A percentile compares a stretch with the other conserved stretches of the same genome.
phyloP scores from a whole-genome alignment of 2,797 vertebrate genomes.

The Semaprochilodus insignis region DNA sequence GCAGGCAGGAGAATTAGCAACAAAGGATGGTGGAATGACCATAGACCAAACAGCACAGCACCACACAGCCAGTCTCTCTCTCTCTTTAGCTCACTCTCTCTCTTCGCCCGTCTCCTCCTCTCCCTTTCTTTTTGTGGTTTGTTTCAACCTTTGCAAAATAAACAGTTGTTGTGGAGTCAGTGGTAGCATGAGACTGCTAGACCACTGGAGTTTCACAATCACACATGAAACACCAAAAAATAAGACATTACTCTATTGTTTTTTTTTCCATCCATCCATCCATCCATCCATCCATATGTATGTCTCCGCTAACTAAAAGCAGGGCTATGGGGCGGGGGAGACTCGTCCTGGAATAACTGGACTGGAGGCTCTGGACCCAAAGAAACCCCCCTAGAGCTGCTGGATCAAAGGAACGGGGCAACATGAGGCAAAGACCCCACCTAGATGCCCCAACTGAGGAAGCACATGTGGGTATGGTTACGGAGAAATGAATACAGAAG shows the following conservation, averaged over 20 bases:
- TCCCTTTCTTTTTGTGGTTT: constrained; percentile 78
- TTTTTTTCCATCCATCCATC: constrained; percentile 32
- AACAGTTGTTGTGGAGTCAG: constrained; percentile 79
- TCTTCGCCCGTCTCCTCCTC: constrained; percentile 63
- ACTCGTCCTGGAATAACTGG: constrained; percentile 64
- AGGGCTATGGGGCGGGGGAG: neutral
- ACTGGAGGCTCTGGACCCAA: constrained; percentile 60
- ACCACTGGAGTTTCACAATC: constrained; percentile 78
- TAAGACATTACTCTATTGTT: constrained; percentile 71
- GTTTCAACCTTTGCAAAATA: constrained; percentile 85
- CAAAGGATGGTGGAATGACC: constrained; percentile 75
- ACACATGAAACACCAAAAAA: constrained; percentile 74
- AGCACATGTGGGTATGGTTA: constrained; percentile 57
- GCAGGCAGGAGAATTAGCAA: constrained; percentile 79
- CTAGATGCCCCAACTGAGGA: constrained; percentile 58
- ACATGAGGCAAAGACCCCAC: constrained; percentile 39
- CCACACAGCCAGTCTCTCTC: constrained; percentile 74
- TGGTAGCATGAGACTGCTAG: constrained; percentile 80
- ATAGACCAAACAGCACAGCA: constrained; percentile 82
- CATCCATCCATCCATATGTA: constrained; percentile 26
- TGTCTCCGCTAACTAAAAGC: constrained; percentile 44
- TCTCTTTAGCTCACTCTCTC: constrained; percentile 51
- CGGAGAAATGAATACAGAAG: constrained; percentile 27
- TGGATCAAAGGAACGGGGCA: constrained; percentile 70
- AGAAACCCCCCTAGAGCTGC: constrained; percentile 8